Base-by-base conservation (phyloP, 2,113 vertebrate species). In the Brachirus orientalis region DNA sequence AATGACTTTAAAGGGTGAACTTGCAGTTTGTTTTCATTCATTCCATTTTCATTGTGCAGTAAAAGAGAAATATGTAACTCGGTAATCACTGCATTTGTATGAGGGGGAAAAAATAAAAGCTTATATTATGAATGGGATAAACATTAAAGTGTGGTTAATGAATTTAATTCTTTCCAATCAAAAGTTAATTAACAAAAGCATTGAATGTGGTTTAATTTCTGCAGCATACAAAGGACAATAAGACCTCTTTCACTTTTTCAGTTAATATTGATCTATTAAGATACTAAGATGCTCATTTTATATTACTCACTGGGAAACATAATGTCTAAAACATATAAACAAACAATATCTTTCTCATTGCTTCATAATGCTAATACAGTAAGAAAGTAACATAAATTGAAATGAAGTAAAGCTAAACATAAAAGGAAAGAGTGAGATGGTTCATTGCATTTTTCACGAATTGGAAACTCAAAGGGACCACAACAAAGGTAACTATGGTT, bases 1-100 rank as follows among this genome's bases (percentile, higher is more conserved):
- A 72, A 74, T 16, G 58, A 33, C 38, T 51, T 50, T 54, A 80
- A 72, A 69, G 64, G 58, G 17, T 48, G 44, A 75, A 61, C 50
- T 71, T 53, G 28, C 16, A 48, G 64, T 59, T 66, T 65, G 14
- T 45, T 63, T 60, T 53, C 20, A 51, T 62, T 7, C 45, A 20
- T 19, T 10, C 37, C 41, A 43, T 55, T 51, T 22, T 67, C 14
- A 54, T 1, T 19, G 44, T 47, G n/a, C 9, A 60, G 50, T 47
- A 36, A 60, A 43, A 72, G 22, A 52, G 3, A 44, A n/a, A 50
- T 5, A 10, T 51, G 3, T 36, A 8, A 7, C 37, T 18, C 44
- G 48, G 16, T 28, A 28, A 28, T 28, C 28, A 28, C 28, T 28
- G 28, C 28, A 28, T 4, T 28, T 28, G 28, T 28, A 6, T 28